Percentiles rank a stretch among this genome's conserved stretches.
phyloP scores from a whole-genome alignment of 2,888 invertebrate genomes.

The Heterodera filipjevi region DNA sequence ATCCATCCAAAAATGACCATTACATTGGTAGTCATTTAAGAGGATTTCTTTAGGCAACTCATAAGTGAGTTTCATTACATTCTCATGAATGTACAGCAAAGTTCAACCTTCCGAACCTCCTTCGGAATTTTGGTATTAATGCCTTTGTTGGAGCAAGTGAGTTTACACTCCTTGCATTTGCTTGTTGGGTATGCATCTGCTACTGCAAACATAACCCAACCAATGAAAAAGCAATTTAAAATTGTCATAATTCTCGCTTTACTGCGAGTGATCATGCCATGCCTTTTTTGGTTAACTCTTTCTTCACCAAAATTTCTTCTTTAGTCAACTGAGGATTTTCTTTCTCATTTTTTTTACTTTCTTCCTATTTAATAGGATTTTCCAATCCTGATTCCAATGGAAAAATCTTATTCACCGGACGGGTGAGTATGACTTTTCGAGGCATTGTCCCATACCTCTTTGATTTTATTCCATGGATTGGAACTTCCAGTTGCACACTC shows the following conservation, averaged over 20 bases:
- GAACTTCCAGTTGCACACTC: neutral
- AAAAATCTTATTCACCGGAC: neutral
- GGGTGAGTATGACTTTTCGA: neutral
- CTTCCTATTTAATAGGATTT: neutral
- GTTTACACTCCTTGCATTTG: too few species aligned
- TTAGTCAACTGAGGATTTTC: too few species aligned
- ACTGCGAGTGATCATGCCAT: conserved; percentile 8
- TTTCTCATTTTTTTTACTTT: neutral
- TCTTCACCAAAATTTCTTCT: neutral
- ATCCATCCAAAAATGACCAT: too few species aligned
- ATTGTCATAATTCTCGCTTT: too few species aligned
- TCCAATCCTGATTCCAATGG: neutral
- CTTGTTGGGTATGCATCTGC: too few species aligned
- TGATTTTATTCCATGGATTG: neutral
- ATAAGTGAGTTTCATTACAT: neutral
- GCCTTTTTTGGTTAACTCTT: neutral
- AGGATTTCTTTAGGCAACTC: too few species aligned
- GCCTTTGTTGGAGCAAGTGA: too few species aligned
- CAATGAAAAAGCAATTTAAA: too few species aligned
- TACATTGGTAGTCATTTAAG: too few species aligned
- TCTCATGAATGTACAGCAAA: neutral
- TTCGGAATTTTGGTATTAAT: neutral
- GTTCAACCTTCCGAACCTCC: neutral
- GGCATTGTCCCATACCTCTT: neutral
- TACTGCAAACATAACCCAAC: too few species aligned